Conservation (phyloP, 2,888 invertebrate species). For the Dascillus cervinus region DNA sequence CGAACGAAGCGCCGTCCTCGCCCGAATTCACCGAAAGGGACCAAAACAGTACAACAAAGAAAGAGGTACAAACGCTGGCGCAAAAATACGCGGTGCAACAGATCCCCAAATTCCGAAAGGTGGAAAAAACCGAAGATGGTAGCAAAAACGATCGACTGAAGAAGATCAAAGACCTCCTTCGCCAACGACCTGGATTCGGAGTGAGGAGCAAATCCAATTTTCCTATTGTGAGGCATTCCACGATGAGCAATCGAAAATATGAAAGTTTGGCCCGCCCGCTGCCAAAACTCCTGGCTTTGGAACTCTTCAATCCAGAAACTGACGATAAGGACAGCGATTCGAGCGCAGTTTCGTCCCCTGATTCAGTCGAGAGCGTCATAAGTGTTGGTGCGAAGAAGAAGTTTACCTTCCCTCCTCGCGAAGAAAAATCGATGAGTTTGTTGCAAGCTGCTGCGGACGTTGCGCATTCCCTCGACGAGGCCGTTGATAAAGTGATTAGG, state of each 20-base stretch:
- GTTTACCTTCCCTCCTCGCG: constrained; percentile 16
- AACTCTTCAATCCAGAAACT: constrained; percentile 83
- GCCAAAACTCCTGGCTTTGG: constrained; percentile 70
- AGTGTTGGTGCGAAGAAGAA: constrained; percentile 10
- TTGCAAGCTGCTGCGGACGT: constrained; percentile 60
- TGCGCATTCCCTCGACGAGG: constrained; percentile 58
- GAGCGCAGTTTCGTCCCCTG: constrained; percentile 79
- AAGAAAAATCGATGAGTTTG: constrained; percentile 41
- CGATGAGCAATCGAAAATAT: constrained; percentile 47
- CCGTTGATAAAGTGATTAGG: constrained; percentile 60
- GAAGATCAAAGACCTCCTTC: constrained; percentile 63
- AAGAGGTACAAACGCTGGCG: constrained; percentile 26
- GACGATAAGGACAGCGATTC: constrained; percentile 88
- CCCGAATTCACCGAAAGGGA: constrained; percentile 42
- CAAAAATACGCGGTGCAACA: constrained; percentile 39
- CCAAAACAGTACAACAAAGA: constrained; percentile 24
- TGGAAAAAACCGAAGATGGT: constrained; percentile 37
- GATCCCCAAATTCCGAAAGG: constrained; percentile 38
- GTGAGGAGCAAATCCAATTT: constrained; percentile 49
- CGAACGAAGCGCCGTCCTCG: constrained; percentile 23
- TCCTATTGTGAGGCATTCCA: constrained; percentile 65
- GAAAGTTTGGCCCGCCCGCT: constrained; percentile 59
- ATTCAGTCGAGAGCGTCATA: constrained; percentile 72
- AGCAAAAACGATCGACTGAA: constrained; percentile 56
- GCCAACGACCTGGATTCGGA: constrained; percentile 60